Percentiles rank a stretch among this genome's conserved stretches.
Conservation (phyloP, 2,113 vertebrate species). For the Scytalopus superciliaris region DNA sequence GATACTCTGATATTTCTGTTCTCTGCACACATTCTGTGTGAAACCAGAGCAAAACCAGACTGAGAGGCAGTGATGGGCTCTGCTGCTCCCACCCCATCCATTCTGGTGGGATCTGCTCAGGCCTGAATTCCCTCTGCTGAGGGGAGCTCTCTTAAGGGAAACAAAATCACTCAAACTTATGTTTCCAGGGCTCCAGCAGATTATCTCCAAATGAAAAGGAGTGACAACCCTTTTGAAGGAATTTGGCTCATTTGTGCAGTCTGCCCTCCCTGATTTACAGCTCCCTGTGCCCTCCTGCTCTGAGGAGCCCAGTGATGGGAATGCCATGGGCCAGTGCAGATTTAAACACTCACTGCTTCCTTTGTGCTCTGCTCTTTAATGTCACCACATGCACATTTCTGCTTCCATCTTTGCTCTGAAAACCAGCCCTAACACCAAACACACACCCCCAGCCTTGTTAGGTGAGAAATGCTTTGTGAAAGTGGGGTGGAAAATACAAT, state of each 20-base stretch:
- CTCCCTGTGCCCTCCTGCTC: neutral
- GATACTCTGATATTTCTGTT: neutral
- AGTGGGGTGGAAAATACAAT: neutral
- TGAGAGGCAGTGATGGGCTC: neutral
- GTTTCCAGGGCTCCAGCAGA: neutral
- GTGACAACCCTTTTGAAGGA: neutral
- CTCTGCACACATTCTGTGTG: neutral
- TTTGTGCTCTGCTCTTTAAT: neutral
- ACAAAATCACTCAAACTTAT: neutral
- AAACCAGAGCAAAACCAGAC: neutral
- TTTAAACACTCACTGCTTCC: neutral
- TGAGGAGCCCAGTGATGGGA: neutral
- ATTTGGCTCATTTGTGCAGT: neutral
- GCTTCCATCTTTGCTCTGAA: neutral
- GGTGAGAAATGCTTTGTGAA: neutral
- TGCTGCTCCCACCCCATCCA: neutral
- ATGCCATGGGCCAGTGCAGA: neutral
- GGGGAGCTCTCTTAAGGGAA: neutral
- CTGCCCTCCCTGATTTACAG: neutral
- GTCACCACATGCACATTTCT: neutral
- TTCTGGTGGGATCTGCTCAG: neutral
- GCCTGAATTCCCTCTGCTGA: neutral
- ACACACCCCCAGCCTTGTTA: neutral
- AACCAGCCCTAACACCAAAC: neutral
- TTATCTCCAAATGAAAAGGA: neutral